These are phyloP conservation scores for Pseudomyrmex pallidus DNA, from an alignment of 1,140 invertebrate species.

Conservation along the genomic window DNA sequence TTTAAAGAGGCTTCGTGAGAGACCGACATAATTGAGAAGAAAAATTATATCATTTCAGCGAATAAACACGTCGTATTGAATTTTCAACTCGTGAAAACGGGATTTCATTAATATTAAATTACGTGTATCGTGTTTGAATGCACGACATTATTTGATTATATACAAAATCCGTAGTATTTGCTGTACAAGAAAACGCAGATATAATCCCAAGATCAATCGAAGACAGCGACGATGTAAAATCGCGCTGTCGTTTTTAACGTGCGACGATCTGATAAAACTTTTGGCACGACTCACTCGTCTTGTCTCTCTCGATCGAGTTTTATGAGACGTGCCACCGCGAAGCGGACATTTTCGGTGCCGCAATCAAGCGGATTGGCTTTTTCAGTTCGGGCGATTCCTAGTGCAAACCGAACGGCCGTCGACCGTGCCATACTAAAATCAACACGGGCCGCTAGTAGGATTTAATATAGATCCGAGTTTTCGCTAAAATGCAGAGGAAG, in stretches of 20 bases:
- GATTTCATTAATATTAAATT: background rate
- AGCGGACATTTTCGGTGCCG: conserved; percentile 49
- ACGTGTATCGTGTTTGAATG: background rate
- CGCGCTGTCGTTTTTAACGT: conserved; percentile 20
- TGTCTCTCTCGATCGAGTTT: conserved; percentile 53
- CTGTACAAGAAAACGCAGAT: no score
- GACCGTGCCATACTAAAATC: conserved; percentile 47
- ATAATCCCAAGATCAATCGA: background rate
- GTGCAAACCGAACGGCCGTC: conserved; percentile 46
- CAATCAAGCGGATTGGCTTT: conserved; percentile 59
- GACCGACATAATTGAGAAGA: background rate
- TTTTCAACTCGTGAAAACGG: background rate
- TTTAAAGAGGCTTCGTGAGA: background rate
- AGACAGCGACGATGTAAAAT: background rate
- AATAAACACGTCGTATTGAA: no score
- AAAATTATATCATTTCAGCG: background rate
- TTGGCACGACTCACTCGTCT: conserved; percentile 19
- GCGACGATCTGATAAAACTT: conserved; percentile 44
- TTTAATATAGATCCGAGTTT: conserved; percentile 58
- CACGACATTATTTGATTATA: no score
- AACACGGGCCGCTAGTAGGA: conserved; percentile 46
- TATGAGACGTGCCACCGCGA: conserved; percentile 37
- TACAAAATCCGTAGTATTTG: no score
- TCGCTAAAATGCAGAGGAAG: conserved; percentile 28
- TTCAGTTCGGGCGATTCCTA: conserved; percentile 47